These are phyloP conservation scores for Delia radicum DNA, from an alignment of 1,140 invertebrate genomes.

Conservation along the genomic window DNA sequence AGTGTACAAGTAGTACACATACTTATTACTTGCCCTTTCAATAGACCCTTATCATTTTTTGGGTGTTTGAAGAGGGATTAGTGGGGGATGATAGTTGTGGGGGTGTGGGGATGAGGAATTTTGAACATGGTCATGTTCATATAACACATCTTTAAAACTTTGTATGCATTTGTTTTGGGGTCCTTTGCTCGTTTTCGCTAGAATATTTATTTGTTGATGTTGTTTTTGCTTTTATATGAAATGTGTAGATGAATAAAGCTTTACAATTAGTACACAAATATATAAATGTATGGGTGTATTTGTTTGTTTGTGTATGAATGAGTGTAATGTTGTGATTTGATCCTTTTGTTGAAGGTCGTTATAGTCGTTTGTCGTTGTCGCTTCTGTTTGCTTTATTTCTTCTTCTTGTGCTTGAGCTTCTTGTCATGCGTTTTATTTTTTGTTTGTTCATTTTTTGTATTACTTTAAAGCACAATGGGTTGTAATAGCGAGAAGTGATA, in stretches of 20 bases:
- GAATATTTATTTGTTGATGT: background rate
- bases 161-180: background rate
- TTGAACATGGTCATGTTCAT: background rate
- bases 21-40: background rate
- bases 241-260: background rate
- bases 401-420: too few species aligned
- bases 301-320: background rate
- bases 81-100: background rate
- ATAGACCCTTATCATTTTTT: background rate
- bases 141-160: background rate
- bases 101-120: background rate
- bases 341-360: background rate
- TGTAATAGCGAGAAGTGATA: too few species aligned
- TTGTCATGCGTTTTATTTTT: too few species aligned
- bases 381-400: background rate
- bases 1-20: too few species aligned
- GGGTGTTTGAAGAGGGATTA: background rate
- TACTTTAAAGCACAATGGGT: too few species aligned
- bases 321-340: background rate
- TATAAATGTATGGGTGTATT: background rate
- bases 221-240: too few species aligned
- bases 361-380: background rate
- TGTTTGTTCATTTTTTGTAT: too few species aligned
- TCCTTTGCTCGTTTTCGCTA: background rate
- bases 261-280: background rate